A percentile compares a stretch with the other conserved stretches of the same genome.
Evolutionary conservation across 2,797 vertebrate species (phyloP).

Genomic region (Chaetodon trifasciatus): DNA sequence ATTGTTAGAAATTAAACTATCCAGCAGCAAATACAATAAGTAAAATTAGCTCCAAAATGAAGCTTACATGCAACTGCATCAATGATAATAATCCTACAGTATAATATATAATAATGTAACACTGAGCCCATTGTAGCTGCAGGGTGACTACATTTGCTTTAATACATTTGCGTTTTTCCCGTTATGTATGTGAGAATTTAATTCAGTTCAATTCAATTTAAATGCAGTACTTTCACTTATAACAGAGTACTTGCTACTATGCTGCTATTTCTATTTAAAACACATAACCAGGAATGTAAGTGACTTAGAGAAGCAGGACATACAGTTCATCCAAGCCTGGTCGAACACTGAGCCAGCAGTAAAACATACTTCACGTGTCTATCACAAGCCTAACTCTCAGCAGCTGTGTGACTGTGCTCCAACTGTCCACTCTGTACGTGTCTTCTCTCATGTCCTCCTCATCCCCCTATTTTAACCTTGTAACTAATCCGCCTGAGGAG

Average conservation of each 20-base stretch:
- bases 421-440: conserved; percentile 40
- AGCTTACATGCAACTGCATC: neutral
- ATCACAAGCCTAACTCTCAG: conserved; percentile 9
- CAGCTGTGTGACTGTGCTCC: conserved; percentile 8
- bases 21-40: neutral
- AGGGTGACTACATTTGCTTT: too few relatives aligned
- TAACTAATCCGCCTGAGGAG: conserved; percentile 63
- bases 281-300: neutral
- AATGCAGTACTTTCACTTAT: too few relatives aligned
- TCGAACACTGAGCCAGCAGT: neutral
- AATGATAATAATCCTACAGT: neutral
- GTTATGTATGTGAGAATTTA: too few relatives aligned
- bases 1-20: neutral
- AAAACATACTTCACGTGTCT: conserved; percentile 14
- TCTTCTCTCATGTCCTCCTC: conserved; percentile 61
- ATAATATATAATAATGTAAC: too few relatives aligned
- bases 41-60: neutral
- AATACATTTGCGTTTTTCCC: too few relatives aligned
- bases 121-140: too few relatives aligned
- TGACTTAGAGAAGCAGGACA: neutral
- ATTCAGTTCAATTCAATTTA: too few relatives aligned
- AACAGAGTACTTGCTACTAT: too few relatives aligned
- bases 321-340: too few relatives aligned
- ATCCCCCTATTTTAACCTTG: conserved; percentile 61
- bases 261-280: neutral